Base-by-base conservation (phyloP, 2,113 vertebrate species). In the Copsychus sechellarum region DNA sequence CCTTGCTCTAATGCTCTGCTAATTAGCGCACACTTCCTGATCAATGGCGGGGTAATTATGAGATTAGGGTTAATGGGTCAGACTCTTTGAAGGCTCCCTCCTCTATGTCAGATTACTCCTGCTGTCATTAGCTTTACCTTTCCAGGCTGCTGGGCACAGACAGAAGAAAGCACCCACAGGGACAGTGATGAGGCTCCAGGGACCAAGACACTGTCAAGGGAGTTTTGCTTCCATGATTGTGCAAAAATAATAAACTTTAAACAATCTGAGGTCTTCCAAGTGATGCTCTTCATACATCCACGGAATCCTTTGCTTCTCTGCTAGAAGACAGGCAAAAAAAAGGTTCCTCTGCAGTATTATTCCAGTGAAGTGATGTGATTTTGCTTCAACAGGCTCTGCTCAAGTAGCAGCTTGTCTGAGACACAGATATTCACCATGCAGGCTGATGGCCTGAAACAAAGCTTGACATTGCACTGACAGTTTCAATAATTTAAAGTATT, bases 31-130 rank as follows among this genome's bases (percentile, higher is more conserved):
- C 20, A 36, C 42, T 88, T 96, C 92, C 86, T 86, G 60, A 93
- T 88, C 88, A 83, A 40, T 74, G 36, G 24, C 16, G 2, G 51
- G 24, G 34, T 86, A 93, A 94, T 96, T 96, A 92, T 2, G 60
- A 78, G 94, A 93, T 96, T 95, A 93, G 11, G 88, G 94, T 94
- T 92, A 96, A 90, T 86, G 54, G 94, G 69, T 91, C 86, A 88
- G 60, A 34, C 51, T 81, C 77, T n/a, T 3, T 88, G 62, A 83
- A 86, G 48, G 14, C 54, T 89, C 73, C 60, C 47, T 48, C 64
- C 65, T 93, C 69, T 73, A 0, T 28, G 22, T 64, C 61, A 77
- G 79, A 90, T 91, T 81, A 90, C 12, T 48, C 24, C 50, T 43
- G 60, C 60, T 94, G 24, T 70, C 60, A 42, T 48, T 48, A 57